Percentiles rank a stretch among this genome's conserved stretches.
These are phyloP conservation scores for Lasioglossum malachurum DNA, from an alignment of 2,888 invertebrate genomes.

Conservation along the genomic window DNA sequence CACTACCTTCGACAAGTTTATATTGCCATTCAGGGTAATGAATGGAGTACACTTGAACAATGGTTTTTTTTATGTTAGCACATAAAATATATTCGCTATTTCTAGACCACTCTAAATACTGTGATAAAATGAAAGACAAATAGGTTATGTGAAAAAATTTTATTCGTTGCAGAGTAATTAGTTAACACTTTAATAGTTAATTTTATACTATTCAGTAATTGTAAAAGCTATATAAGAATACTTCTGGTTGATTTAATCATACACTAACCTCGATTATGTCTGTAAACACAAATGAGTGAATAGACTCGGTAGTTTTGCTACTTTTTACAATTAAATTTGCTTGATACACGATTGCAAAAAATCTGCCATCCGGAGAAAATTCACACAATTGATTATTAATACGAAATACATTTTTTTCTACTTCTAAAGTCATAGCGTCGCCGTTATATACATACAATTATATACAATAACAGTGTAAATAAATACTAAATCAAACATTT, in stretches of 20 bases:
- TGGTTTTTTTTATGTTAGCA: conserved; percentile 77
- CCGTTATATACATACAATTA: not conserved
- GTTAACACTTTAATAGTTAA: conserved; percentile 11
- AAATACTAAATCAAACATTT: not conserved
- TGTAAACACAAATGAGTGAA: conserved; percentile 73
- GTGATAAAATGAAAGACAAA: conserved; percentile 26
- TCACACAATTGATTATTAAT: conserved; percentile 72
- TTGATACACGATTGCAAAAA: conserved; percentile 77
- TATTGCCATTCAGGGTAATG: conserved; percentile 86
- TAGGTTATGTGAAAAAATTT: conserved; percentile 9
- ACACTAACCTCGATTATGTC: conserved; percentile 82
- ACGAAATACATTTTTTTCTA: conserved; percentile 46
- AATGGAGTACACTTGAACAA: conserved; percentile 85
- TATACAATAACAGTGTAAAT: not conserved
- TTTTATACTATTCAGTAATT: conserved; percentile 1
- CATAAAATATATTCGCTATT: conserved; percentile 82
- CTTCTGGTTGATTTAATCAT: not conserved
- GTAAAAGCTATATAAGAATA: conserved; percentile 2
- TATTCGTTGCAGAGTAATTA: conserved; percentile 8
- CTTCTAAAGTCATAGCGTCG: conserved; percentile 47
- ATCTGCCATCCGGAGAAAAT: conserved; percentile 77
- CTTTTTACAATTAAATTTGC: conserved; percentile 76
- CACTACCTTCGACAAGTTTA: conserved; percentile 86
- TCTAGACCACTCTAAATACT: conserved; percentile 83
- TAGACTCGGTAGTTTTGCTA: conserved; percentile 68